A percentile compares a stretch with the other conserved stretches of the same genome.
Conservation (phyloP, 2,888 invertebrate species). For the Dilophus febrilis region DNA sequence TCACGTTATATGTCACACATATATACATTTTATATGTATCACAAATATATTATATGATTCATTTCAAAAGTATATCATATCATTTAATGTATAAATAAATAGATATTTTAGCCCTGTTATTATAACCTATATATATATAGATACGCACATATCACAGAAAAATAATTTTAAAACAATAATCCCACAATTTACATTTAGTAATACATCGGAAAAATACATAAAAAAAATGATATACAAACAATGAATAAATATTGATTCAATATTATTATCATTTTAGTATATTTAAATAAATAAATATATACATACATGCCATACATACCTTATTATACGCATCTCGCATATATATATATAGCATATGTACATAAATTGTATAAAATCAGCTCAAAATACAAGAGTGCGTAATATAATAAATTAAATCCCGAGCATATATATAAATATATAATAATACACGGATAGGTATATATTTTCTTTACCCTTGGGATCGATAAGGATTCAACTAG, state of each 20-base stretch:
- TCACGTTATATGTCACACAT: no score
- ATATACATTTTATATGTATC: no score
- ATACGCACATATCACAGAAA: no score
- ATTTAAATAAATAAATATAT: no score
- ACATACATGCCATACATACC: background rate
- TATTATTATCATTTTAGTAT: background rate
- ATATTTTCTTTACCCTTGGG: constrained; percentile 20
- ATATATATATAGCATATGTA: no score
- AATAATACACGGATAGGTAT: background rate
- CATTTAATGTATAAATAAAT: no score
- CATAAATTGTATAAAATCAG: constrained; percentile 1
- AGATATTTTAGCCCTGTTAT: no score
- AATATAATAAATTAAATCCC: background rate
- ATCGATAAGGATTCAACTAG: constrained; percentile 31
- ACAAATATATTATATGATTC: no score
- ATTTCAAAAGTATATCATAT: no score
- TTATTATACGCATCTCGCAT: no score
- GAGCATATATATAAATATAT: background rate
- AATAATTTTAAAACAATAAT: background rate
- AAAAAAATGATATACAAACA: no score
- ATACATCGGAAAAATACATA: background rate
- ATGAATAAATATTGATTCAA: background rate
- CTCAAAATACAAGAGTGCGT: constrained; percentile 1
- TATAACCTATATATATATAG: no score
- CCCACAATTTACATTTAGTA: background rate